These are phyloP conservation scores for Drosophila ananassae DNA, from an alignment of 1,140 invertebrate genomes.

Conservation along the genomic window DNA sequence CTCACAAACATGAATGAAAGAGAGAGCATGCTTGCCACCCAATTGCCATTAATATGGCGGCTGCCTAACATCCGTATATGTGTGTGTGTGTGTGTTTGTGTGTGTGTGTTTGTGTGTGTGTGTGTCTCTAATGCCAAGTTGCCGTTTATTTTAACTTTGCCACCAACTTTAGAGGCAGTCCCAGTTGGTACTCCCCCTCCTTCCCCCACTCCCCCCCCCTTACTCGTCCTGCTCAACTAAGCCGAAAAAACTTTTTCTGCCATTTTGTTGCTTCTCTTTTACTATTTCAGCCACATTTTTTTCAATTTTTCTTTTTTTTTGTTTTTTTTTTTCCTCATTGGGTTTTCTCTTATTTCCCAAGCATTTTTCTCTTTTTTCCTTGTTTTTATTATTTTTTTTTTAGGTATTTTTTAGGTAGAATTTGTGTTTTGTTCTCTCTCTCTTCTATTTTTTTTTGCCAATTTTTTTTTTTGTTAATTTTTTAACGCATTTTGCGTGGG, in stretches of 20 bases:
- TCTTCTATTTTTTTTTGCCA: slow-evolving; percentile 40
- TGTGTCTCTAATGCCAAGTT: slow-evolving; percentile 80
- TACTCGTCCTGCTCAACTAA: slow-evolving; percentile 49
- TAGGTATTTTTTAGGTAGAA: slow-evolving; percentile 4
- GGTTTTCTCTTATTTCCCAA: slow-evolving; percentile 21
- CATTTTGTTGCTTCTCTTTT: slow-evolving; percentile 75
- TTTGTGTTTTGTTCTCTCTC: slow-evolving; percentile 27
- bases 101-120: slow-evolving; percentile 39
- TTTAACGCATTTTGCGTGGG: slow-evolving; percentile 64
- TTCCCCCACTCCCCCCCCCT: background rate
- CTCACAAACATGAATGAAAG: slow-evolving; percentile 16
- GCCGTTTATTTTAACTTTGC: slow-evolving; percentile 82
- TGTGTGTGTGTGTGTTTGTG: slow-evolving; percentile 6
- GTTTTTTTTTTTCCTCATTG: slow-evolving; percentile 6
- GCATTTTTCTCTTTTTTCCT: slow-evolving; percentile 7
- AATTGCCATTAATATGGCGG: slow-evolving; percentile 81
- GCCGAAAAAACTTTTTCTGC: slow-evolving; percentile 62
- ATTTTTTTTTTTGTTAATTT: slow-evolving; percentile 68
- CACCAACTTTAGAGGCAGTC: slow-evolving; percentile 76
- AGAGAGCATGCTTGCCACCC: slow-evolving; percentile 63
- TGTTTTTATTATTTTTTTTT: slow-evolving; percentile 20
- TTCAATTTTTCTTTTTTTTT: slow-evolving; percentile 32
- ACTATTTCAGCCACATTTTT: slow-evolving; percentile 74
- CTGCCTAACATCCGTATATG: slow-evolving; percentile 69
- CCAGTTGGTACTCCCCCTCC: slow-evolving; percentile 33